Percentiles rank a stretch among this genome's conserved stretches.
Evolutionary conservation across 2,113 vertebrate genomes (phyloP).

Genomic region (Sander lucioperca): DNA sequence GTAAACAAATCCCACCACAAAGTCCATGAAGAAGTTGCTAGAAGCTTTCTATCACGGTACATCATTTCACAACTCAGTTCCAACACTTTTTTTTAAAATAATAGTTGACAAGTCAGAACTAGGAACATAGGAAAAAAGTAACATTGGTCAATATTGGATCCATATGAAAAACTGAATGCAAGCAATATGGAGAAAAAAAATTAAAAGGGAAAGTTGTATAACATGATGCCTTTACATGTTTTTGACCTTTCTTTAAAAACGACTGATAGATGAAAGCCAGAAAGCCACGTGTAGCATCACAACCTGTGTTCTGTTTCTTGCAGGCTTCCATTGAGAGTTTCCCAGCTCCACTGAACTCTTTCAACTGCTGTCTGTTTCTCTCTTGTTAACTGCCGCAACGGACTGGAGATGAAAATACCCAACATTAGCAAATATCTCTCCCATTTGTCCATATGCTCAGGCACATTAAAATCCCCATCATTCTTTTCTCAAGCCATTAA

Average conservation of each 20-base stretch:
- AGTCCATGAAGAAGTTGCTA: too few relatives aligned
- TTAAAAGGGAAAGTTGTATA: neutral
- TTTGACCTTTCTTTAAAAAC: neutral
- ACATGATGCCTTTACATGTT: neutral
- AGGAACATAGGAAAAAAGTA: too few relatives aligned
- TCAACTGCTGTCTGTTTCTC: slow-evolving; percentile 36
- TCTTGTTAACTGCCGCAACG: slow-evolving; percentile 35
- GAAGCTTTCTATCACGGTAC: too few relatives aligned
- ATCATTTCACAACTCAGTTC: too few relatives aligned
- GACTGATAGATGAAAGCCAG: slow-evolving; percentile 15
- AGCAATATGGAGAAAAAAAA: too few relatives aligned
- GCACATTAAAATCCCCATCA: slow-evolving; percentile 27
- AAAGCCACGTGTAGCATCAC: neutral
- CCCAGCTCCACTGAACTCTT: slow-evolving; percentile 17
- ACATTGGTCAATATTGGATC: too few relatives aligned
- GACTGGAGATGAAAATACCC: slow-evolving; percentile 32
- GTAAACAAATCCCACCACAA: too few relatives aligned
- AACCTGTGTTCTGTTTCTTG: neutral
- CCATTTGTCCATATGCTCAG: slow-evolving; percentile 36
- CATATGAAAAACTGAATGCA: too few relatives aligned
- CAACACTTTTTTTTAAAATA: too few relatives aligned
- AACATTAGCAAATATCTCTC: slow-evolving; percentile 8
- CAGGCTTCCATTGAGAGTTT: neutral
- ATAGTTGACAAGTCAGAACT: too few relatives aligned
- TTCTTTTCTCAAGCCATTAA: slow-evolving; percentile 53